Conservation (phyloP, 2,888 invertebrate genomes). For the Ramazzottius varieornatus region DNA sequence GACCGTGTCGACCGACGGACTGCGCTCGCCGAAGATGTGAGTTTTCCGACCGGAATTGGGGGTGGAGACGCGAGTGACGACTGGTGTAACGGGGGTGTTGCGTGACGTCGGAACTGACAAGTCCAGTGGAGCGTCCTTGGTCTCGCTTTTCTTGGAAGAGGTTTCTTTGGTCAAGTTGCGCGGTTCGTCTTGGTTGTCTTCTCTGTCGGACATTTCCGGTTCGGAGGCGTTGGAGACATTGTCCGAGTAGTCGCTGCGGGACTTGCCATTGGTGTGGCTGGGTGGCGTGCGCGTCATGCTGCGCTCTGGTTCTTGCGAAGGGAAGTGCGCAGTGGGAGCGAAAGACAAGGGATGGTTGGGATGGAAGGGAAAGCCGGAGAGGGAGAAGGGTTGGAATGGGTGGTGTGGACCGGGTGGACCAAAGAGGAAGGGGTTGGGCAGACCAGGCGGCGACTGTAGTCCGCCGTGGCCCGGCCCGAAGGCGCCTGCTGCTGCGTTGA, state of each 20-base stretch:
- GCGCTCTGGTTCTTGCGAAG: no score
- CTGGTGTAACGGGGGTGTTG: background rate
- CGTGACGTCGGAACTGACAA: background rate
- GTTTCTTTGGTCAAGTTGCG: slow-evolving; percentile 13
- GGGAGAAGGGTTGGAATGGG: slow-evolving; percentile 10
- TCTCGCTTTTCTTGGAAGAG: slow-evolving; percentile 2
- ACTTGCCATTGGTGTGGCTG: no score
- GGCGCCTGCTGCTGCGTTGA: no score
- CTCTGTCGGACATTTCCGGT: slow-evolving; percentile 12
- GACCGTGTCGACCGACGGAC: background rate
- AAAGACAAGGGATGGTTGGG: slow-evolving; percentile 8
- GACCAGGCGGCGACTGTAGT: slow-evolving; percentile 18
- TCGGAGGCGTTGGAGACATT: slow-evolving; percentile 11
- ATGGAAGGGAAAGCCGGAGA: slow-evolving; percentile 10
- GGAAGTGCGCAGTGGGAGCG: no score
- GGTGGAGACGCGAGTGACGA: background rate
- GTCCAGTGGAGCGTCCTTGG: slow-evolving; percentile 6
- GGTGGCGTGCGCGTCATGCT: no score
- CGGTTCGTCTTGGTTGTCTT: slow-evolving; percentile 1
- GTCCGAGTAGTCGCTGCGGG: slow-evolving; percentile 7
- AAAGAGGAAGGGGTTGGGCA: slow-evolving; percentile 11
- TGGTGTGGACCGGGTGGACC: slow-evolving; percentile 10
- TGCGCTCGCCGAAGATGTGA: slow-evolving; percentile 5
- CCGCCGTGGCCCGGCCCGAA: no score
- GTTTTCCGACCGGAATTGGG: background rate